phyloP scores from a whole-genome alignment of 2,113 vertebrate species.

The Callocephalon fimbriatum region DNA sequence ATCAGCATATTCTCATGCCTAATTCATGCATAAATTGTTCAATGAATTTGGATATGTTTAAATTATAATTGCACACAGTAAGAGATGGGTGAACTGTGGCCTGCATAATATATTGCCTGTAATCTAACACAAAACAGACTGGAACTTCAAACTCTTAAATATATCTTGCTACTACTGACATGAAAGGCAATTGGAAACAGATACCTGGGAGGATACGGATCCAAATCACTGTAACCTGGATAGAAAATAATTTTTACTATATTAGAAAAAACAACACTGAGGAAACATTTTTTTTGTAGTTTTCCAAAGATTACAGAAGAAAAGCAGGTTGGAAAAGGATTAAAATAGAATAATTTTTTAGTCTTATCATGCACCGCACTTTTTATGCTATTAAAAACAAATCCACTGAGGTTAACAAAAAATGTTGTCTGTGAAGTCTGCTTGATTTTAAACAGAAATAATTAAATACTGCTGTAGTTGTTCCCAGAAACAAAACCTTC shows the following conservation, averaged over 20 bases:
- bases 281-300: neutral
- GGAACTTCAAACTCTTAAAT: neutral
- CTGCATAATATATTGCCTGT: neutral
- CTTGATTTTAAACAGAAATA: slow-evolving; percentile 46
- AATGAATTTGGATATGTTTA: neutral
- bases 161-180: neutral
- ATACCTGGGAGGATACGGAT: neutral
- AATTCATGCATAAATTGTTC: neutral
- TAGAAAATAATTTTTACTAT: neutral
- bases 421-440: neutral
- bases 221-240: neutral
- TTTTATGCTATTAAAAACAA: slow-evolving; percentile 36
- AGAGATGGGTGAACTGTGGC: neutral
- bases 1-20: neutral
- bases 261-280: neutral
- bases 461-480: slow-evolving; percentile 11
- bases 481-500: slow-evolving; percentile 37
- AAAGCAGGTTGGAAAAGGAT: neutral
- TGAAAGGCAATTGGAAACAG: neutral
- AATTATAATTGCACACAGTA: neutral
- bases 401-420: neutral
- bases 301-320: neutral
- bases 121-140: neutral
- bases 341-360: neutral
- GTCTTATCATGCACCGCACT: neutral